Percentiles rank a stretch among this genome's conserved stretches.
Evolutionary conservation across 2,113 vertebrate genomes (phyloP).

Genomic region (Spea multiplicata): DNA sequence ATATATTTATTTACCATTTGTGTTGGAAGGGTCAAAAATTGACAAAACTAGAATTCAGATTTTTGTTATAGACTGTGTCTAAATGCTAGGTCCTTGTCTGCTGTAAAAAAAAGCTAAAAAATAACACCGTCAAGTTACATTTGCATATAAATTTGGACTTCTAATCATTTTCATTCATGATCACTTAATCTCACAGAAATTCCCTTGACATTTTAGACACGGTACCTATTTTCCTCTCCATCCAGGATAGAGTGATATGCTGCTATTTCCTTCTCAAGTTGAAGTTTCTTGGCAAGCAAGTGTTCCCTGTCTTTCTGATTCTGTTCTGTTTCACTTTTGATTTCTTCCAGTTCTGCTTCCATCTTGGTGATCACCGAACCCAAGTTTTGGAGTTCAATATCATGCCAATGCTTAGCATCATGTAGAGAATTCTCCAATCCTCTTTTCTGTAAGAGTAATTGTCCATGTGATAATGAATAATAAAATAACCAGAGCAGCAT

Average conservation of each 20-base stretch:
- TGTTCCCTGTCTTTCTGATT: constrained; percentile 78
- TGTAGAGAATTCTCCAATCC: constrained; percentile 86
- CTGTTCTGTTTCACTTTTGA: constrained; percentile 78
- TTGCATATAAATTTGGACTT: too few species aligned
- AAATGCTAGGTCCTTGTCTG: too few species aligned
- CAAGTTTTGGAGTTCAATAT: constrained; percentile 89
- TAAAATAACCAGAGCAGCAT: too few species aligned
- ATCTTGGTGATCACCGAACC: constrained; percentile 82
- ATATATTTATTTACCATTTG: too few species aligned
- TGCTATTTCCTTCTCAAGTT: constrained; percentile 80
- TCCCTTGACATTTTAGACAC: too few species aligned
- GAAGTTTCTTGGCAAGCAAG: constrained; percentile 73
- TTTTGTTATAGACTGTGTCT: too few species aligned
- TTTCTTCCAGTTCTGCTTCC: constrained; percentile 83
- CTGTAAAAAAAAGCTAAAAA: too few species aligned
- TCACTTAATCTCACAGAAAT: too few species aligned
- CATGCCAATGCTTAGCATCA: constrained; percentile 86
- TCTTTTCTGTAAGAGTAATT: constrained; percentile 73
- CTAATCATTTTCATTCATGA: too few species aligned
- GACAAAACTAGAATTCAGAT: too few species aligned
- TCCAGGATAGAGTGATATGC: constrained; percentile 86
- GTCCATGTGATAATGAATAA: neutral
- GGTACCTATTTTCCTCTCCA: constrained; percentile 76
- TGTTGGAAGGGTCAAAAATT: too few species aligned
- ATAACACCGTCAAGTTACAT: too few species aligned